Evolutionary conservation across 2,113 vertebrate genomes (phyloP).

Genomic region (Aplodontia rufa): DNA sequence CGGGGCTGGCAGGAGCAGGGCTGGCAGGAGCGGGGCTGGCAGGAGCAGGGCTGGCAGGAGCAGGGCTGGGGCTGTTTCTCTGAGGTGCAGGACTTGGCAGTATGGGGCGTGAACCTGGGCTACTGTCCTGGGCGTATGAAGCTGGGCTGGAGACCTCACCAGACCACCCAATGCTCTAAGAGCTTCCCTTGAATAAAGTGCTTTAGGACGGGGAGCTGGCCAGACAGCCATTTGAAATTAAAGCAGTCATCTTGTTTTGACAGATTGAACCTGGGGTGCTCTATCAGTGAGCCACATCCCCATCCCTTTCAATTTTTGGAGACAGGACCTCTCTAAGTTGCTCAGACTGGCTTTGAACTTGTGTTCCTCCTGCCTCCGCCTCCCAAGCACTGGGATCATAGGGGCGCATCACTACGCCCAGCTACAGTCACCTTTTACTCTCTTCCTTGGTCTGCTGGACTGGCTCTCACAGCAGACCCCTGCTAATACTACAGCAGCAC

Average conservation of each 20-base stretch:
- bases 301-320: too few relatives aligned
- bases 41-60: not conserved
- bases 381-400: too few relatives aligned
- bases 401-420: too few relatives aligned
- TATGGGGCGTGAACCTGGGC: rapidly evolving
- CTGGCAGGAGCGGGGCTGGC: rapidly evolving
- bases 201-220: not conserved
- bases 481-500: not conserved
- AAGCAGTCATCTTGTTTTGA: not conserved
- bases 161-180: not conserved
- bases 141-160: not conserved
- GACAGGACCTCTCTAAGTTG: too few relatives aligned
- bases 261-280: too few relatives aligned
- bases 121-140: rapidly evolving
- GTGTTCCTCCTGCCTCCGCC: too few relatives aligned
- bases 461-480: rapidly evolving
- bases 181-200: not conserved
- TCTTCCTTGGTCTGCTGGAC: not conserved
- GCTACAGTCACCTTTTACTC: not conserved
- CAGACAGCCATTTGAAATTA: not conserved
- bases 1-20: too few relatives aligned
- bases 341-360: too few relatives aligned
- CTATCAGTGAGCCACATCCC: too few relatives aligned
- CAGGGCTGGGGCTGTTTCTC: not conserved
- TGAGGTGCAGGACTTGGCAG: not conserved